Base-by-base conservation (phyloP, 1,140 invertebrate species). In the Eupristina koningsbergeri region DNA sequence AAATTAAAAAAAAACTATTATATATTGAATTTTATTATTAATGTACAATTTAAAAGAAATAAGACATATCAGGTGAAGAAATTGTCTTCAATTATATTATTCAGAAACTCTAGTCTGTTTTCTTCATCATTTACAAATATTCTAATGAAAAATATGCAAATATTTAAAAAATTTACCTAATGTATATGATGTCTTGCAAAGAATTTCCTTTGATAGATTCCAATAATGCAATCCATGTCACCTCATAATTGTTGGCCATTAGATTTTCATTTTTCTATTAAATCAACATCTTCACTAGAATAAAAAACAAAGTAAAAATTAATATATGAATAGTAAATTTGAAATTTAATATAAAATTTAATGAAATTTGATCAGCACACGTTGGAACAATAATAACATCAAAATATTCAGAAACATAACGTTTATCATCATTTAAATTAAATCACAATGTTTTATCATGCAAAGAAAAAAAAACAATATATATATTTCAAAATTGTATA, bases 351-450 rank as follows among this genome's bases (percentile, higher is more conserved):
- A 80, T 0, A 5, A 71, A 77, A 58, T 34, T 29, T 7, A 29
- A 63, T 29, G 9, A 36, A 63, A 41, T 26, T 85, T 47, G 8
- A 41, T 85, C 84, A 84, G 79, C 58, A 88, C 85, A 89, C 87
- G 87, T 88, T 89, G 87, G 86, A 69, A 79, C 80, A 83, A 22
- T 64, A n/a, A n/a, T 85, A 5, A 81, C 88, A 87, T 86, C 83
- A 88, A 83, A 36, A 73, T 78, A 34, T 34, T 89, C 88, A 89
- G 89, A 26, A 87, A 87, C 88, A 87, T n/a, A 88, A 89, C 89
- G 87, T 80, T 73, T 17, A 63, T 87, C 88, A 89, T 89, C 88
- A 89, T 88, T 80, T 58, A 50, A 85, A 41, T 53, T 47, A 29
- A 53, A 80, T 39, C 58, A 69, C 36, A 15, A 45, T 7, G 13